Evolutionary conservation across 1,140 invertebrate genomes (phyloP), one percentile per base, ranked within the genome.

Genomic region (Melipona quadrifasciata): DNA sequence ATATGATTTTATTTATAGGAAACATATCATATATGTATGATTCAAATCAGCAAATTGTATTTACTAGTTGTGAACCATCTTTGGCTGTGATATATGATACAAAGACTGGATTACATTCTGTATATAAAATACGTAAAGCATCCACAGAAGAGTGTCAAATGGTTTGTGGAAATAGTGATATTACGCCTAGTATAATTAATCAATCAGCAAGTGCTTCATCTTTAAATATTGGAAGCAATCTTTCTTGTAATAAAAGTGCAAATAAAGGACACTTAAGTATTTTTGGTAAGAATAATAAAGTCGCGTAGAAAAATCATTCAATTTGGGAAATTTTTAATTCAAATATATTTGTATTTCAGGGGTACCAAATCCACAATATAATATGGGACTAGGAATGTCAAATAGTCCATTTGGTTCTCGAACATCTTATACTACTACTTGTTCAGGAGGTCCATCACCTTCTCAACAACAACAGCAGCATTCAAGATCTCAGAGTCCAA

Each of bases 41-140:
- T 89, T 95, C 95, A 17, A 95, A 95, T 89, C 91, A 92, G 47
- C 89, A 93, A 89, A 95, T 97, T 57, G 95, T 97, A 53, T 97
- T 96, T 89, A 96, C 96, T 8, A 95, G 95, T 90, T 94, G 95
- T 73, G 95, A 96, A 61, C 96, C 96, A 24, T 97, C 97, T 64
- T 90, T 97, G 55, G 96, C 96, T 58, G 93, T 99, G 64, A 94
- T 98, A 10, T 98, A 97, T 91, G 97, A 98, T 93, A 96, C 95
- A 70, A 97, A 96, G 91, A 95, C 96, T 67, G 96, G 96, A 27
- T 95, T 97, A 34, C 98, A 99, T 94, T 97, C 97, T 31, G 96
- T 98, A 21, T 98, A 98, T 95, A 96, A 96, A 88, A 96, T 99
- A 58, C 95, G 98, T 47, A 97, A 96, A 93, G 96, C 98, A 2